Evolutionary conservation across 1,140 invertebrate genomes (phyloP).

Genomic region (Heliconius himera): DNA sequence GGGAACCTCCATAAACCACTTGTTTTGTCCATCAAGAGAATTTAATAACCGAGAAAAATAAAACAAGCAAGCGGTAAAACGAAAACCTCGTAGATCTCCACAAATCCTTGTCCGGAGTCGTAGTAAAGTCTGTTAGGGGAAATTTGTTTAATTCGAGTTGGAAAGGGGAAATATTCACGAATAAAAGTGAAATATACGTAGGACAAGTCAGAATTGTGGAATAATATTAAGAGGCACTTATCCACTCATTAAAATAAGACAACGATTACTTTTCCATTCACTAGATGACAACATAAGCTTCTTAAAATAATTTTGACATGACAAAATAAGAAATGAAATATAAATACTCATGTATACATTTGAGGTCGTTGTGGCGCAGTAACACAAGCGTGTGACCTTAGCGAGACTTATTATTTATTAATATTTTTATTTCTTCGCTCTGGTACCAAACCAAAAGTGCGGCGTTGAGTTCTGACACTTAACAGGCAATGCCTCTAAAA

Average conservation of each 20-base stretch:
- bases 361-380: no score
- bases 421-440: no score
- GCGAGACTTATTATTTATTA: background rate
- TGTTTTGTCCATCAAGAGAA: conserved; percentile 22
- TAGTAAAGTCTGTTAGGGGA: conserved; percentile 24
- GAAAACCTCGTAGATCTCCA: conserved; percentile 31
- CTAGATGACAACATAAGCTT: background rate
- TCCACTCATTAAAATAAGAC: conserved; percentile 8
- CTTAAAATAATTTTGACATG: background rate
- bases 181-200: conserved; percentile 16
- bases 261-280: background rate
- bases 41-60: conserved; percentile 32
- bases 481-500: no score
- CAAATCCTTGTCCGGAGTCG: conserved; percentile 24
- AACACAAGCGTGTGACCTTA: no score
- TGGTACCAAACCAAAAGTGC: no score
- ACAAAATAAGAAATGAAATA: background rate
- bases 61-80: conserved; percentile 32
- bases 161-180: conserved; percentile 21
- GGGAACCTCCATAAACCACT: conserved; percentile 1
- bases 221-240: conserved; percentile 13
- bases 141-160: conserved; percentile 29
- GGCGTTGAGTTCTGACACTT: no score
- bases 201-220: background rate
- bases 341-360: background rate